These are phyloP conservation scores for Anthopleura sola DNA, from an alignment of 64 coral and sea anemone genomes.

Conservation along the genomic window DNA sequence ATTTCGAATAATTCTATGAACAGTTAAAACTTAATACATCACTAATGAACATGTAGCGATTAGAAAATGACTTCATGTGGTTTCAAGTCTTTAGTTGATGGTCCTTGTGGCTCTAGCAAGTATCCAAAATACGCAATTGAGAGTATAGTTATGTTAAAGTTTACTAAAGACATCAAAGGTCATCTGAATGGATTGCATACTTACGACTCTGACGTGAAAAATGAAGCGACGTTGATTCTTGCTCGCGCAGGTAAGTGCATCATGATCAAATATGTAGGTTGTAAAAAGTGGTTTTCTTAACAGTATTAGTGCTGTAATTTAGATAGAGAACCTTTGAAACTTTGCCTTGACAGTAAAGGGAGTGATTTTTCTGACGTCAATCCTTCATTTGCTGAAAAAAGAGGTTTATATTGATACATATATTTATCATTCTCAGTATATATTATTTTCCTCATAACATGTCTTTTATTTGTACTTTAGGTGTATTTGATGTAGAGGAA, in stretches of 20 bases:
- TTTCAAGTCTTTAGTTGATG: slow-evolving; percentile 36
- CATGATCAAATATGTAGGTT: neutral
- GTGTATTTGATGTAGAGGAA: slow-evolving; percentile 35
- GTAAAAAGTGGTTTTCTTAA: too few relatives aligned
- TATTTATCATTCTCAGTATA: neutral
- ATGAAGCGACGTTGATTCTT: slow-evolving; percentile 40
- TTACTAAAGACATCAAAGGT: slow-evolving; percentile 31
- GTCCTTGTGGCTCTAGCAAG: slow-evolving; percentile 16
- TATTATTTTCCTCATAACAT: neutral
- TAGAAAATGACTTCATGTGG: slow-evolving; percentile 35
- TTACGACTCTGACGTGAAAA: slow-evolving; percentile 32
- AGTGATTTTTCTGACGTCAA: too few relatives aligned
- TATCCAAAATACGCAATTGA: too few relatives aligned
- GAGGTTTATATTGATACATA: too few relatives aligned
- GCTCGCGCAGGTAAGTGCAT: slow-evolving; percentile 40
- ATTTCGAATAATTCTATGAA: slow-evolving; percentile 1
- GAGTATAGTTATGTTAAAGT: slow-evolving; percentile 39
- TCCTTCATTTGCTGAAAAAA: too few relatives aligned
- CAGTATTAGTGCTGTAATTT: neutral
- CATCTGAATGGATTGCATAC: slow-evolving; percentile 38
- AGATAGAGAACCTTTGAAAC: too few relatives aligned
- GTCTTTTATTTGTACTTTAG: slow-evolving; percentile 30
- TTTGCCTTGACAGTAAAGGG: too few relatives aligned
- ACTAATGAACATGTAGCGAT: neutral
- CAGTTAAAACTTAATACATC: slow-evolving; percentile 26